Conservation (phyloP, 2,888 invertebrate genomes). For the Frankliniella fusca region DNA sequence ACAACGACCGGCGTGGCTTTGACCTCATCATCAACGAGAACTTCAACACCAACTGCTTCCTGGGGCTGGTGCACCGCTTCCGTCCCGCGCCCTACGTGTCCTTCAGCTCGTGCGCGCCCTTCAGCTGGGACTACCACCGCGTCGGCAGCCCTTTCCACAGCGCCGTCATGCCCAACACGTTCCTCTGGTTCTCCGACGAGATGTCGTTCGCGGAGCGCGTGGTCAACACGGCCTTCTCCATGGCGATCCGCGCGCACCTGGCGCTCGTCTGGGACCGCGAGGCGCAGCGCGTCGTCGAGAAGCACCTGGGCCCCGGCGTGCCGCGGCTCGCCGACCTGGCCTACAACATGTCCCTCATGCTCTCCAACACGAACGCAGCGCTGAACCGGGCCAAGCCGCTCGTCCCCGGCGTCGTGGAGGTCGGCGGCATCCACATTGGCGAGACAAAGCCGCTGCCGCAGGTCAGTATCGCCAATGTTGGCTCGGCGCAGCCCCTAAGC, state of each 20-base stretch:
- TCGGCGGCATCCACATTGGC: conserved; percentile 29
- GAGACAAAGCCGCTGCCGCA: conserved; percentile 27
- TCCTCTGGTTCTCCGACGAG: conserved; percentile 34
- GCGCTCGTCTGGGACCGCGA: conserved; percentile 43
- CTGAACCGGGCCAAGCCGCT: conserved; percentile 50
- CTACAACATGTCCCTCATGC: conserved; percentile 53
- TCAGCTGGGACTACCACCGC: conserved; percentile 43
- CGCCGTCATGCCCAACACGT: conserved; percentile 40
- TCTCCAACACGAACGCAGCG: conserved; percentile 60
- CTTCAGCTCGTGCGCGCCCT: conserved; percentile 38
- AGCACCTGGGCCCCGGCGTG: conserved; percentile 52
- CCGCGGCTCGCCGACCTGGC: conserved; percentile 55
- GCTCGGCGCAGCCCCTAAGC: no score
- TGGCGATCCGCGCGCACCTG: conserved; percentile 27
- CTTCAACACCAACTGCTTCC: conserved; percentile 42
- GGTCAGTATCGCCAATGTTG: conserved; percentile 30
- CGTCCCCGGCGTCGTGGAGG: conserved; percentile 36
- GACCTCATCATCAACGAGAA: conserved; percentile 42
- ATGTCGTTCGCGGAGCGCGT: conserved; percentile 44
- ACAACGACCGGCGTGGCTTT: conserved; percentile 34
- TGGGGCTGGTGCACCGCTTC: conserved; percentile 40
- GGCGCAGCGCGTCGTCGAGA: conserved; percentile 47
- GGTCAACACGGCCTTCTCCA: conserved; percentile 38
- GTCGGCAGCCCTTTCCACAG: conserved; percentile 42
- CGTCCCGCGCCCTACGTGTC: conserved; percentile 37